Evolutionary conservation across 2,113 vertebrate species (phyloP).

Genomic region (Rhinichthys klamathensis): DNA sequence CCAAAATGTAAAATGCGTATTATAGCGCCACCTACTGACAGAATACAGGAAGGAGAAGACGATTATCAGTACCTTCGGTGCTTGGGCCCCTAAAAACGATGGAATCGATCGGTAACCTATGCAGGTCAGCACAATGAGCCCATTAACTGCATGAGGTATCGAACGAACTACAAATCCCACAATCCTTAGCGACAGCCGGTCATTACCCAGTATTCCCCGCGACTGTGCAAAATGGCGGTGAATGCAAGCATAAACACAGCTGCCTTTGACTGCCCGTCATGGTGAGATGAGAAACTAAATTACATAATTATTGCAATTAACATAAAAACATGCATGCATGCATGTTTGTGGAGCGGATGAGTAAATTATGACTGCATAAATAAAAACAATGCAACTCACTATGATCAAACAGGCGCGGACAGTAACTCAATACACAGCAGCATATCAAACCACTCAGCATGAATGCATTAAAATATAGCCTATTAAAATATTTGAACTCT

Average conservation of each 20-base stretch:
- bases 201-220: constrained; percentile 74
- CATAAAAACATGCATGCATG: neutral
- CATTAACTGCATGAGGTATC: neutral
- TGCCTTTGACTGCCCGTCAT: constrained; percentile 83
- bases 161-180: constrained; percentile 46
- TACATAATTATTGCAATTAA: neutral
- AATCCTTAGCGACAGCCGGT: constrained; percentile 44
- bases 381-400: neutral
- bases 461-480: neutral
- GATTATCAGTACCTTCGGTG: too few relatives aligned
- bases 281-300: constrained; percentile 71
- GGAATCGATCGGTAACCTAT: too few relatives aligned
- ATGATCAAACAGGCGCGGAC: neutral
- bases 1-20: too few relatives aligned
- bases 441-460: neutral
- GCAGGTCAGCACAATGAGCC: neutral
- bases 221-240: constrained; percentile 82
- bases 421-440: neutral
- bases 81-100: too few relatives aligned
- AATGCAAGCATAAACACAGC: constrained; percentile 73
- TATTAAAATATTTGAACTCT: neutral
- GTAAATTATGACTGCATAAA: neutral
- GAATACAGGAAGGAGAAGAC: too few relatives aligned
- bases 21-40: too few relatives aligned
- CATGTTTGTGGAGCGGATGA: neutral